Evolutionary conservation across 2,113 vertebrate genomes (phyloP).

Genomic region (Toxostoma redivivum): DNA sequence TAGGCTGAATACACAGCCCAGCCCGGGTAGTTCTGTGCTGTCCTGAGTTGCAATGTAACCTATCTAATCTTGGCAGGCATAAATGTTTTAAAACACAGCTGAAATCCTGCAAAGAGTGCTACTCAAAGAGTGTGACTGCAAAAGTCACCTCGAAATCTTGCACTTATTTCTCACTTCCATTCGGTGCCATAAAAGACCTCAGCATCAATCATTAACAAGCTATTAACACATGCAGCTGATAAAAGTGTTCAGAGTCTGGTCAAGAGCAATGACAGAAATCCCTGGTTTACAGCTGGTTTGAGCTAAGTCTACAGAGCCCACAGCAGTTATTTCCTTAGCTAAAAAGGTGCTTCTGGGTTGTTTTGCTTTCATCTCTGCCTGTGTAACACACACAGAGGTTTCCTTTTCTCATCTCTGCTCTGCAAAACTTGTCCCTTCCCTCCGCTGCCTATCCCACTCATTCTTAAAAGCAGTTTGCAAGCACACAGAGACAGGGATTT

Average conservation of each 20-base stretch:
- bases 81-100: constrained; percentile 65
- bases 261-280: constrained; percentile 71
- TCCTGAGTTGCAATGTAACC: neutral
- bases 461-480: neutral
- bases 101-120: constrained; percentile 16
- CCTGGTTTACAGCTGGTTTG: constrained; percentile 73
- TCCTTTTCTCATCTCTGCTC: constrained; percentile 43
- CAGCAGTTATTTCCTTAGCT: constrained; percentile 53
- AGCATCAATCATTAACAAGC: constrained; percentile 81
- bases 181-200: constrained; percentile 72
- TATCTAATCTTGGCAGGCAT: constrained; percentile 30
- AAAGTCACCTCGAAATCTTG: constrained; percentile 55
- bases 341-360: constrained; percentile 50
- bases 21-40: neutral
- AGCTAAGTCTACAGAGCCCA: neutral
- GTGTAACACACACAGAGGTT: constrained; percentile 66
- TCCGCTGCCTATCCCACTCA: accelerated
- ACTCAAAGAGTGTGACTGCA: neutral
- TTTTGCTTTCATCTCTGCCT: constrained; percentile 78
- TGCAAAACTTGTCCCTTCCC: constrained; percentile 6
- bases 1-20: constrained; percentile 16
- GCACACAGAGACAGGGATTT: accelerated
- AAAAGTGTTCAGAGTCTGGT: constrained; percentile 74
- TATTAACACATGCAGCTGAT: constrained; percentile 80
- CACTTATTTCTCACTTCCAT: constrained; percentile 68